Base-by-base conservation (phyloP, 2,113 vertebrate genomes). In the Balaeniceps rex region DNA sequence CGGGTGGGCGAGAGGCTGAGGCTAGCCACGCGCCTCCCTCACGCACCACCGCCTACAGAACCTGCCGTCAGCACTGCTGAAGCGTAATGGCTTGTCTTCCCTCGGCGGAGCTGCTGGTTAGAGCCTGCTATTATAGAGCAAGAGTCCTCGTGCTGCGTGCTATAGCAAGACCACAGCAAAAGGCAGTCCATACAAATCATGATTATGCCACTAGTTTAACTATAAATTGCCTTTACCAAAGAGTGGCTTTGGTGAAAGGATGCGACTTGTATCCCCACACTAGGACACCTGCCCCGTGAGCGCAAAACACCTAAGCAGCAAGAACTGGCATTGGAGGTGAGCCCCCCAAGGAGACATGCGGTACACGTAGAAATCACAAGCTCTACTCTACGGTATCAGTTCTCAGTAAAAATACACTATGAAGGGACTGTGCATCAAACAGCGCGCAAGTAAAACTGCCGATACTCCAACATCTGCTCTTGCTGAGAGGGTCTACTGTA, bases 21-120 rank as follows among this genome's bases (percentile, higher is more conserved):
- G 51, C 77, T 8, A 6, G 58, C 69, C 40, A 31, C 6, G 11
- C 12, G n/a, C n/a, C 29, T 14, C 61, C 51, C 13, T 31, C 51
- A 4, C 3, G 15, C 31, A 3, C 36, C 28, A 10, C 34, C 3
- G 6, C 44, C 51, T 6, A 3, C 51, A n/a, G 34, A 44, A 44
- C 31, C 60, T 7, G 36, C 76, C 7, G 3, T 8, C 26, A 2
- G 58, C 25, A 2, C 33, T 7, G 33, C 69, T 7, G 13, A 12
- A 11, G 21, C 28, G 0, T 8, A 8, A 12, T 1, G 14, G 17
- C 19, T 15, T 23, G 14, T 2, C 57, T n/a, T 19, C 15, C 5
- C 46, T n/a, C 4, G 47, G 15, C 0, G 34, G 29, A 40, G n/a
- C 49, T 64, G 15, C 49, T 18, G n/a, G 5, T 7, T 14, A 17